Base-by-base conservation (phyloP, 2,113 vertebrate genomes). In the Neopipo cinnamomea region DNA sequence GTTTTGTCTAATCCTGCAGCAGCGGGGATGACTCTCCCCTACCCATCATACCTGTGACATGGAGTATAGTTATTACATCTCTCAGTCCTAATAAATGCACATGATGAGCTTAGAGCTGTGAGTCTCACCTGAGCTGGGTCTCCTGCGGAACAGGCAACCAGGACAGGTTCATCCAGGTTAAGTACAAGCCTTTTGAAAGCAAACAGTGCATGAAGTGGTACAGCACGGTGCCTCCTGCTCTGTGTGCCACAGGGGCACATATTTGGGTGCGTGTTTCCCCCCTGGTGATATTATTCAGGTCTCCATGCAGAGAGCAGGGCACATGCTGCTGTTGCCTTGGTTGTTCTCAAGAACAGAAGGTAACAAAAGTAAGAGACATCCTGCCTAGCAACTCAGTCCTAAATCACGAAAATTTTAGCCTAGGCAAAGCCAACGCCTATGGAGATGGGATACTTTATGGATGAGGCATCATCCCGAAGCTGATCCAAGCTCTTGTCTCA, bases 191-290 rank as follows among this genome's bases (percentile, higher is more conserved):
- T 15, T 66, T 2, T 56, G 56, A 86, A 71, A 75, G 16, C 44
- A 50, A 62, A 27, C 16, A 47, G 42, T 25, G 39, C 28, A 6
- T 3, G 7, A 39, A 71, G 46, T 2, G 6, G 12, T 35, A 50
- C 35, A 42, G 37, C n/a, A 37, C 0, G 1, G 55, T 46, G 44
- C 39, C 13, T 84, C 44, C 28, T 4, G 2, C 44, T 13, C 39
- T 7, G 30, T 7, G 30, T 7, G 14, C 63, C 37, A 9, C 35
- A 12, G 11, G 9, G 19, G 8, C 14, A 6, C 1, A 0, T 17
- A 3, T 39, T 19, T n/a, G 14, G 41, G 55, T 23, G 8, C 4
- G 1, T 4, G 5, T 42, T n/a, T 73, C 46, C 30, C 11, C n/a
- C 39, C 49, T 44, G 31, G 37, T 35, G 31, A 9, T 37, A 2